Base-by-base conservation (phyloP, 2,888 invertebrate species). In the Tetragonula carbonaria region DNA sequence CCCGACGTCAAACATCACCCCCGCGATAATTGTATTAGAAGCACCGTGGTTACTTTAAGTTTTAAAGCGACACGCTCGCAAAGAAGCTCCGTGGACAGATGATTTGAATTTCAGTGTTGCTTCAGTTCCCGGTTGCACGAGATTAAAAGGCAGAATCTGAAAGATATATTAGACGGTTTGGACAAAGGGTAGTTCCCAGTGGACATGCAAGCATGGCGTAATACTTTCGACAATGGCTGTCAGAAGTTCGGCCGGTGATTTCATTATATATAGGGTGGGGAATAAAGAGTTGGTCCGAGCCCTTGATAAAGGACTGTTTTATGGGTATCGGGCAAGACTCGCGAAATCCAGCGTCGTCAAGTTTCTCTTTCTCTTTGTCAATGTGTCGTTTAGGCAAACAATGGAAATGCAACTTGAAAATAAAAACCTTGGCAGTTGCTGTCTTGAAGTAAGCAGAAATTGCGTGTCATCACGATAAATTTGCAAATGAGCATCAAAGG, bases 11-110 rank as follows among this genome's bases (percentile, higher is more conserved):
- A 88, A 88, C 82, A 80, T 86, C 82, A 28, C 78, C 86, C 78
- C 73, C 72, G 84, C 51, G 82, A 77, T 88, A 88, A 88, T 88
- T 85, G 85, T 78, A 80, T 86, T 78, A 88, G 78, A 78, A 67
- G 80, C 72, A 45, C 53, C 45, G 59, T 23, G 38, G 71, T 28
- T 65, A n/a, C 79, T 71, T 66, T 59, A 57, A 67, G 51, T 66
- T 71, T 59, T 33, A 62, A n/a, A 14, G 8, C 8, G 62, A 0
- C 16, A 16, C 8, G 23, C 16, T 16, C 8, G 62, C 62, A 28
- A 62, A 62, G 62, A 1, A 62, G 8, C 23, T 8, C 3, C 62
- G 28, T 28, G 8, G 23, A 62, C 16, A 8, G 28, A 28, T 18
- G 28, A 28, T 21, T 63, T 21, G 18, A 63, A 63, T 63, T 63